Percentiles rank a stretch among this genome's conserved stretches.
Conservation (phyloP, 2,113 vertebrate genomes). For the Notarius lentiginosus region DNA sequence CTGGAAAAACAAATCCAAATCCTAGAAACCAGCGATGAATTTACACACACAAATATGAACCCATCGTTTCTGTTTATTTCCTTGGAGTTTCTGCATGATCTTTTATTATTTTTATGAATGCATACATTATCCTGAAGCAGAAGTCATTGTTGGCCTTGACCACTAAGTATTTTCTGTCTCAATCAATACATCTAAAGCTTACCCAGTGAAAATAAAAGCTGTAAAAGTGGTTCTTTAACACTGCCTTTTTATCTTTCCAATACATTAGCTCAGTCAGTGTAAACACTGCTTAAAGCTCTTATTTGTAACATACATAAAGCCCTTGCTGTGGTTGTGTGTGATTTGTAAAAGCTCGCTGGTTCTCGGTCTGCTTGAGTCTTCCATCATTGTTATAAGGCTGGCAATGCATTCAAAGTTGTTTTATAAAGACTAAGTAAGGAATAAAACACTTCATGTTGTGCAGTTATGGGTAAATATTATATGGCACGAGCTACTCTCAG, state of each 20-base stretch:
- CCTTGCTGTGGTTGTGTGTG: background rate
- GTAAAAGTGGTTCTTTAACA: background rate
- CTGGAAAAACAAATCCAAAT: conserved; percentile 14
- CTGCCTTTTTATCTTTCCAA: background rate
- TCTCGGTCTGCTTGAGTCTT: background rate
- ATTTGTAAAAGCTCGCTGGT: background rate
- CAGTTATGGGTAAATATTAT: background rate
- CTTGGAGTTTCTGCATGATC: background rate
- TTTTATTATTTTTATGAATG: background rate
- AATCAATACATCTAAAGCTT: background rate
- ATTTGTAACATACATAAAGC: background rate
- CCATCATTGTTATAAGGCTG: background rate
- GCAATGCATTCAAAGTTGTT: background rate
- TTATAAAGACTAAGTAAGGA: background rate
- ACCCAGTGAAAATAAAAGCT: background rate
- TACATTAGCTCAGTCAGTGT: background rate
- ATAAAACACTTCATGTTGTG: background rate
- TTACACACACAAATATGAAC: background rate
- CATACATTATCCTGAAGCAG: conserved; percentile 1
- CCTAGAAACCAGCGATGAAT: background rate
- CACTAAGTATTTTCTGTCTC: background rate
- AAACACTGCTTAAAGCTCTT: background rate
- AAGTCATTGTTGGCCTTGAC: background rate
- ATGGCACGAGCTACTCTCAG: too few species aligned
- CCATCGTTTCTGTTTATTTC: background rate